Conservation (phyloP, 2,113 vertebrate species). For the Rhabdornis inornatus region DNA sequence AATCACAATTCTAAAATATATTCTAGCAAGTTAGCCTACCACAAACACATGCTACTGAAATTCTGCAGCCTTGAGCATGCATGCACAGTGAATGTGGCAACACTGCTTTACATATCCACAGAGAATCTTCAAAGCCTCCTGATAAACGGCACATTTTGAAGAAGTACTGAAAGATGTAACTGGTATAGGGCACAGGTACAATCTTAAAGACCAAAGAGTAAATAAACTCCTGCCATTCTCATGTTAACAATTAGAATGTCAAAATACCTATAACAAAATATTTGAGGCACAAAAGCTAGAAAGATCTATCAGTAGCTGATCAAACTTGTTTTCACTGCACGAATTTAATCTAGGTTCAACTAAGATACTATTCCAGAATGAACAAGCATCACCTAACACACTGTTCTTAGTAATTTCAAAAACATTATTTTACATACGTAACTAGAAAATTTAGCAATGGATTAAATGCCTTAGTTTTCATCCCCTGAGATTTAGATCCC, state of each 20-base stretch:
- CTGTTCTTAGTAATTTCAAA: background rate
- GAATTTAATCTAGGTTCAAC: background rate
- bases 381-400: background rate
- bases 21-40: conserved; percentile 12
- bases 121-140: conserved; percentile 45
- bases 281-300: background rate
- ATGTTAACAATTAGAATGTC: background rate
- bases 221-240: background rate
- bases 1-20: conserved; percentile 48
- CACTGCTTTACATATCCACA: conserved; percentile 47
- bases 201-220: background rate
- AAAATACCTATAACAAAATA: background rate
- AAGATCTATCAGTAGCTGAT: background rate
- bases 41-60: conserved; percentile 40
- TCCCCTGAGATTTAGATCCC: background rate
- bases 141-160: conserved; percentile 14
- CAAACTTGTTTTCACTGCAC: background rate
- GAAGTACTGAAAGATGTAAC: background rate
- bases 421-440: background rate
- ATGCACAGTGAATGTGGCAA: conserved; percentile 4
- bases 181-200: background rate
- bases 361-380: background rate
- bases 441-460: background rate
- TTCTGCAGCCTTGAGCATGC: conserved; percentile 53
- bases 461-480: background rate